Conservation (phyloP, 37 sponge, comb jelly and placozoan species). For the Bolinopsis microptera region DNA sequence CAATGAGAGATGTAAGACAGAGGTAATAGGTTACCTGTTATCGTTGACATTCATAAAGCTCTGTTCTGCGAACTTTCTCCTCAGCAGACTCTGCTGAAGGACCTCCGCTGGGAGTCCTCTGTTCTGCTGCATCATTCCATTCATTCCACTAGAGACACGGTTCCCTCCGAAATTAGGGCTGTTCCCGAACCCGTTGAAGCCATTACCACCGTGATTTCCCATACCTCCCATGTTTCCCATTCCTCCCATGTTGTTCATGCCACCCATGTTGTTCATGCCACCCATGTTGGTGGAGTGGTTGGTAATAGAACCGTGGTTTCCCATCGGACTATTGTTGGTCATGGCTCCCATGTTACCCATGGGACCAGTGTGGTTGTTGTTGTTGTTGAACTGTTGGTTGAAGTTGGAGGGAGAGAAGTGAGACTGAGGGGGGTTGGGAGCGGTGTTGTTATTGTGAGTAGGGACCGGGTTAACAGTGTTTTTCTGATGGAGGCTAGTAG, state of each 20-base stretch:
- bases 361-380: neutral
- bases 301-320: neutral
- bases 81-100: conserved; percentile 54
- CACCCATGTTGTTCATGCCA: neutral
- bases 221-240: neutral
- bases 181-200: neutral
- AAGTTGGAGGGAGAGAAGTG: conserved; percentile 32
- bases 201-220: neutral
- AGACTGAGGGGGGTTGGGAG: neutral
- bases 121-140: neutral
- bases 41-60: conserved; percentile 11
- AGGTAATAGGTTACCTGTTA: neutral
- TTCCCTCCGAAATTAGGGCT: neutral
- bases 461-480: neutral
- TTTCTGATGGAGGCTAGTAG: neutral
- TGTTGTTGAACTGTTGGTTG: conserved; percentile 20
- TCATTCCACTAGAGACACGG: neutral
- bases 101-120: conserved; percentile 21
- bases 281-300: neutral
- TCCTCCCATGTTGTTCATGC: neutral
- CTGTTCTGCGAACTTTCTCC: conserved; percentile 45
- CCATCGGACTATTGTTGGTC: neutral
- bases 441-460: neutral
- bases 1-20: no score
- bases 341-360: neutral